Base-by-base conservation (phyloP, 2,797 vertebrate genomes). In the Xiphophorus birchmanni region DNA sequence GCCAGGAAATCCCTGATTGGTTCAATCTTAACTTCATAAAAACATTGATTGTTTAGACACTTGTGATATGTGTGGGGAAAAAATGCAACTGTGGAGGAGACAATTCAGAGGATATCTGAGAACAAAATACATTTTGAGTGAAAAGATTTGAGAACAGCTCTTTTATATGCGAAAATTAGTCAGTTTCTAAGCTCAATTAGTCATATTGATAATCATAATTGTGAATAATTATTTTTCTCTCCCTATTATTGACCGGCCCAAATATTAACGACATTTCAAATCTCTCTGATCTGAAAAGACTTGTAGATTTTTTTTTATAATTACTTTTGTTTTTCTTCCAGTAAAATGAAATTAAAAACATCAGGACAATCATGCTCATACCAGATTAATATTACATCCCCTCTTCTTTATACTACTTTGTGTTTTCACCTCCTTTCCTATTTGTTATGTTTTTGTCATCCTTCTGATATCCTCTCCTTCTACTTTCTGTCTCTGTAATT, bases 401-500 rank as follows among this genome's bases (percentile, higher is more conserved):
- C 8, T 52, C 35, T 50, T 5, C 35, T 35, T 67, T 35, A 15
- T 52, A 9, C 9, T 17, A n/a, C 37, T 52, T 21, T 67, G 29
- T 23, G 45, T 71, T 84, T 82, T 5, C 72, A 60, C 78, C 54
- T 60, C 54, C 67, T 78, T 76, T 47, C 29, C 52, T n/a, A 7
- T 87, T 18, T 58, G 23, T 80, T 67, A 29, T 71, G 10, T 79
- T 40, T 86, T 76, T 17, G 8, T 32, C 3, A 67, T 35, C 0
- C 50, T 71, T 80, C 26, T 80, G 50, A 77, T 84, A n/a, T 12
- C 42, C 63, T 78, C 45, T 76, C 4, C 26, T 60, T 80, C 32
- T 75, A 60, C 42, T 74, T 29, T 42, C 63, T 69, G 13, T 71
- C 67, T 79, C 48, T 88, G 54, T 84, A 84, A 88, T 89, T 81